Evolutionary conservation across 2,113 vertebrate species (phyloP).

Genomic region (Eulacestoma nigropectus): DNA sequence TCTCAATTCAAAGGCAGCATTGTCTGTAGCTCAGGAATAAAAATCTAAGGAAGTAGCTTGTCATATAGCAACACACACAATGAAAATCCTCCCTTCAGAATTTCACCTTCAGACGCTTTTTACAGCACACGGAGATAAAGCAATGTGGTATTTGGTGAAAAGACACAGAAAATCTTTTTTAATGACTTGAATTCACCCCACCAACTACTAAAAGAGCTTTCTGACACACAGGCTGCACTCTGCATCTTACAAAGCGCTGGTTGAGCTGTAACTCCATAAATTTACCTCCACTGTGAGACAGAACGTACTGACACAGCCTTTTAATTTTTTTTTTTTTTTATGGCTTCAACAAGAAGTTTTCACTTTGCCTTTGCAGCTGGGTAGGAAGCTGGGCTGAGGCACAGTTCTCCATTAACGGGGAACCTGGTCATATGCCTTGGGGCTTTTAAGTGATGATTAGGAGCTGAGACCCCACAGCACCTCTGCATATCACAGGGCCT

Average conservation of each 20-base stretch:
- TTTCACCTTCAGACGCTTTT: background rate
- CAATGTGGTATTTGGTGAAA: background rate
- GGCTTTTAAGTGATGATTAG: background rate
- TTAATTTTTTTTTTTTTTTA: background rate
- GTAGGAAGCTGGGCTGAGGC: background rate
- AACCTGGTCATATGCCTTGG: background rate
- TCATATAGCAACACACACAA: background rate
- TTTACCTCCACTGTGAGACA: background rate
- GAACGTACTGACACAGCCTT: background rate
- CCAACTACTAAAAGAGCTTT: background rate
- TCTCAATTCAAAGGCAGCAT: background rate
- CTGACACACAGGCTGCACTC: background rate
- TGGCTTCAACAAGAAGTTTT: background rate
- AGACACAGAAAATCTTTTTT: background rate
- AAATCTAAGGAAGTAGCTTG: background rate
- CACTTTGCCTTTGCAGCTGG: background rate
- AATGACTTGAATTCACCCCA: background rate
- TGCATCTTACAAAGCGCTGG: background rate
- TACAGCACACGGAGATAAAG: background rate
- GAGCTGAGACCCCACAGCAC: background rate
- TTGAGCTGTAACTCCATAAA: background rate
- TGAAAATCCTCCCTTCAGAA: background rate
- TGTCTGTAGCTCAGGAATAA: background rate
- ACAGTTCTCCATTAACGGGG: background rate
- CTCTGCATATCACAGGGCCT: background rate